Evolutionary conservation across 2,888 invertebrate species (phyloP), one percentile per base, ranked within the genome.

Genomic region (Epinotia bilunana): DNA sequence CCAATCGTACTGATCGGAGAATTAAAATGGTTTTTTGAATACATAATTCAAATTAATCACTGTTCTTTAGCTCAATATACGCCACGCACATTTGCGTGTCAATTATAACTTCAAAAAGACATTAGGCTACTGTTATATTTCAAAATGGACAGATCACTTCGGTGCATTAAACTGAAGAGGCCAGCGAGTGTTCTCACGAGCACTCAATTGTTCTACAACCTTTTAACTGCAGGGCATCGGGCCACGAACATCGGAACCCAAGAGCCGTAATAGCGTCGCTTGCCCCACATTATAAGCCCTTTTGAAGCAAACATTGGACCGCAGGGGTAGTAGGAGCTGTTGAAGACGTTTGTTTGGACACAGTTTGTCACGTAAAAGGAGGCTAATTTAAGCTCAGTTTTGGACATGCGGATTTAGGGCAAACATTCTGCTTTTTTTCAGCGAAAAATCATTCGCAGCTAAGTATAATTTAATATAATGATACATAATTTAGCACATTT

Each of bases 171-270:
- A 81, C 83, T 86, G 83, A 86, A 85, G 85, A 85, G 86, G 82
- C 65, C 62, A 83, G 84, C 84, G 80, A 82, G 78, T 86, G 89
- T 92, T 89, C 92, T 92, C 92, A 92, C 93, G 91, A 90, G 84
- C 81, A 81, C 86, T 88, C 89, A 89, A 90, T 91, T 92, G 91
- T 91, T 90, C 86, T 84, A 85, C 87, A 90, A 89, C 77, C 78
- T 77, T 80, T 77, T 77, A 77, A 77, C 75, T 72, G 75, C 88
- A 80, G 87, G 85, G 87, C 91, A 91, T 90, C 89, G 86, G 91
- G 88, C 89, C 90, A 87, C 88, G 91, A 91, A 20, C 67, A 3
- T 16, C 0, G 23, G 2, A 1, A 4, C 20, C 2, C 23, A 69
- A 60, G 58, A 46, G 58, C 23, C 7, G 58, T n/a, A 69, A 69